Base-by-base conservation (phyloP, 2,113 vertebrate species). In the Antennarius striatus region DNA sequence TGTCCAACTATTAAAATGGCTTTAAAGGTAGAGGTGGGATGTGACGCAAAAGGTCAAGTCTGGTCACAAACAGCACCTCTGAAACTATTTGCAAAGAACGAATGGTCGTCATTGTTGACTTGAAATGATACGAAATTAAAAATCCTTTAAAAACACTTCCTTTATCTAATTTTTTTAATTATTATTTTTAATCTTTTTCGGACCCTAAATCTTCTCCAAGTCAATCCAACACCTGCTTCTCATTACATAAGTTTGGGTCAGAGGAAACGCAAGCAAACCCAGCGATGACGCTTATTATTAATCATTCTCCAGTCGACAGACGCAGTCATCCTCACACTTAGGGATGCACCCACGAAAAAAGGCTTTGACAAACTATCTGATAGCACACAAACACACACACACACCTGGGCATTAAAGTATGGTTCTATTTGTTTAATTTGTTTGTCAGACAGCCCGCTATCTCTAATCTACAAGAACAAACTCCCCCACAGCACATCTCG, bases 261-360 rank as follows among this genome's bases (percentile, higher is more conserved):
- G 70, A 56, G 17, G 56, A 59, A 58, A 16, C 46, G 42, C 29
- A 54, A 53, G 16, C 55, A 47, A 36, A 22, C 46, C 48, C 47
- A 63, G 68, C 54, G 70, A 73, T 22, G 22, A 83, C 71, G 53
- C 53, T 75, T 59, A 70, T 69, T n/a, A 58, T 32, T 80, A 85
- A 84, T 84, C 80, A 85, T 75, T 64, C 73, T 22, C 56, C 51
- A 40, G 39, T 10, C 10, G 57, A 73, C 58, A 68, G 50, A 68
- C 4, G 7, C 36, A 52, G 53, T 67, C 61, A 49, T 53, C 54
- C 45, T 51, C 29, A 40, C 29, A 62, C 39, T 22, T 2, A 22
- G 2, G 43, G n/a, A 53, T 14, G 13, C 1, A 29, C 3, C 6
- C 39, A 16, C 5, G 32, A 10, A 40, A 40, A 40, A 6, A 40